Base-by-base conservation (phyloP, 2,888 invertebrate species). In the Chloromyia formosa region DNA sequence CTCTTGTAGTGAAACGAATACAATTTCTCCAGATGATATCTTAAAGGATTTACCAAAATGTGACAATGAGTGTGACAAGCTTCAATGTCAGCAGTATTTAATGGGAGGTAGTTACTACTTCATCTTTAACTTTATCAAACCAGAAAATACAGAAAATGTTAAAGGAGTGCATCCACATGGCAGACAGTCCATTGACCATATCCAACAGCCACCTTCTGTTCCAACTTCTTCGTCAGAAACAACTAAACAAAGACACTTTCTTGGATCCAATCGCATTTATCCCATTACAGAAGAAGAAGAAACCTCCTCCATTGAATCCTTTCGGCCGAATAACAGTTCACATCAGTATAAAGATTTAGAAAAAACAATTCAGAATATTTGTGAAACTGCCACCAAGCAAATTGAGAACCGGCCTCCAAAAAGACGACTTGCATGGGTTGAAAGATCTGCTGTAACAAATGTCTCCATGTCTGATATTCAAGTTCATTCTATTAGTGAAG, bases 201-300 rank as follows among this genome's bases (percentile, higher is more conserved):
- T n/a, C n/a, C n/a, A n/a, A n/a, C n/a, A n/a, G n/a, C n/a, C n/a
- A n/a, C n/a, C n/a, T n/a, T n/a, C n/a, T n/a, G n/a, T n/a, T n/a
- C n/a, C n/a, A n/a, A n/a, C n/a, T n/a, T n/a, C n/a, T n/a, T n/a
- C n/a, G n/a, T n/a, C n/a, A n/a, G n/a, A n/a, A n/a, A n/a, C n/a
- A n/a, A n/a, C n/a, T n/a, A n/a, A n/a, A n/a, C n/a, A n/a, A n/a
- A n/a, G n/a, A n/a, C n/a, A n/a, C n/a, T n/a, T n/a, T n/a, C n/a
- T n/a, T n/a, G n/a, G n/a, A 4, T 40, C 40, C 1, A 74, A 64
- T 64, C 62, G 74, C 58, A 76, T 76, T 42, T 74, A 40, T 53
- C 76, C 76, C 10, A 74, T 76, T 16, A 27, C 61, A 53, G 76
- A 76, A 60, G 35, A 58, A 16, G 62, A 72, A 1, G 76, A 76